Evolutionary conservation across 2,888 invertebrate genomes (phyloP), one percentile per base, ranked within the genome.

Genomic region (Andricus quercusramuli): DNA sequence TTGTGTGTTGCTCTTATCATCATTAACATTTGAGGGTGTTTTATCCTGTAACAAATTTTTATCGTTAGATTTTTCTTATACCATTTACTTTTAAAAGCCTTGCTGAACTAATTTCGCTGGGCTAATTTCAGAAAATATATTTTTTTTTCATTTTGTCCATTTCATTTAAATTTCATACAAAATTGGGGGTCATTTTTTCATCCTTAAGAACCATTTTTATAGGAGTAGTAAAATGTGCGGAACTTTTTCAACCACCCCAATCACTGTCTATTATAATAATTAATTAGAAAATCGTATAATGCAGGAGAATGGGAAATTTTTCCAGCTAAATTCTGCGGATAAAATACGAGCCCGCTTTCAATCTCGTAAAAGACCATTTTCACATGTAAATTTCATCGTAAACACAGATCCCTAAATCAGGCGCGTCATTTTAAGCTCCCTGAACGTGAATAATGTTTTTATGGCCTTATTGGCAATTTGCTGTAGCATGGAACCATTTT

Each of bases 401-500:
- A 66, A 66, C 66, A 66, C 4, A 37, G 20, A 37, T 37, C n/a
- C 11, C 66, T 66, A 37, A 66, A 66, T 37, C 37, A 66, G 11
- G 29, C 1, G 37, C 11, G 20, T 66, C 20, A 29, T 20, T 29
- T 32, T 66, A 66, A 37, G 66, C 66, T 66, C 9, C 32, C 32
- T 37, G 37, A 37, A 37, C 11, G 66, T n/a, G 29, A 66, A 66
- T 32, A 32, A 20, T 20, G 37, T 66, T 66, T 29, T 66, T 62
- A 56, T 65, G 62, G 20, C 65, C 20, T 76, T 76, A 62, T 76
- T 76, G n/a, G 4, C 25, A 41, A 17, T 79, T 22, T 32, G 37
- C 20, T 80, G 22, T 78, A 22, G 25, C 13, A 59, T 79, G 13
- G 15, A 9, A 41, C 15, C 20, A 44, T 83, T 86, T 80, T 47